Evolutionary conservation across 2,797 vertebrate genomes (phyloP), one percentile per base, ranked within the genome.

Genomic region (Gymnothorax javanicus): DNA sequence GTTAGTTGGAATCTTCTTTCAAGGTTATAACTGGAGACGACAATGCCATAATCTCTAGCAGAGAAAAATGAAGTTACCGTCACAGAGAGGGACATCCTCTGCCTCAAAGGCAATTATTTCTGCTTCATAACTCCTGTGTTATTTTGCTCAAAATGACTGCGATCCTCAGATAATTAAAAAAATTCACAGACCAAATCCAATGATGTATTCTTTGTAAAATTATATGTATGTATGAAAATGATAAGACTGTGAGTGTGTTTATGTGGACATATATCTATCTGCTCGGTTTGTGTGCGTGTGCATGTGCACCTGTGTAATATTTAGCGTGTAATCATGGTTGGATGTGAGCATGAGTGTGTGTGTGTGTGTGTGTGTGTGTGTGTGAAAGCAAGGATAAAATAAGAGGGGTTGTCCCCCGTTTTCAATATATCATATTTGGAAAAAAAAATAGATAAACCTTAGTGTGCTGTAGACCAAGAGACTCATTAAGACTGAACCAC

Each of bases 111-210:
- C 92, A 91, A 91, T 93, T 94, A 93, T 95, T 96, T 96, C 95
- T 94, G 95, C 94, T 94, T 95, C 95, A 94, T 96, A 95, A 95
- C 94, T 92, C 94, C 94, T 92, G 90, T 92, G 90, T 92, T 93
- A 93, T 95, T 94, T 94, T 95, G 93, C 93, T 96, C 92, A 93
- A 91, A 93, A 92, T 93, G 88, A 93, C 94, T 92, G 90, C 92
- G 91, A 94, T 94, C 95, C 92, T 93, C 91, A 94, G 93, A 96
- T 96, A 96, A 97, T 96, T 96, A 95, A 93, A 95, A 91, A 95
- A 95, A 92, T 92, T 92, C 95, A 92, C 93, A 92, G 94, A 95
- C 94, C 95, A 95, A 96, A 96, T 95, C 95, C 93, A 94, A 95
- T 94, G 94, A 95, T 87, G 95, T 95, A 95, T 94, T 94, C 91